phyloP scores from a whole-genome alignment of 2,797 vertebrate genomes.

The Ataeniobius toweri region DNA sequence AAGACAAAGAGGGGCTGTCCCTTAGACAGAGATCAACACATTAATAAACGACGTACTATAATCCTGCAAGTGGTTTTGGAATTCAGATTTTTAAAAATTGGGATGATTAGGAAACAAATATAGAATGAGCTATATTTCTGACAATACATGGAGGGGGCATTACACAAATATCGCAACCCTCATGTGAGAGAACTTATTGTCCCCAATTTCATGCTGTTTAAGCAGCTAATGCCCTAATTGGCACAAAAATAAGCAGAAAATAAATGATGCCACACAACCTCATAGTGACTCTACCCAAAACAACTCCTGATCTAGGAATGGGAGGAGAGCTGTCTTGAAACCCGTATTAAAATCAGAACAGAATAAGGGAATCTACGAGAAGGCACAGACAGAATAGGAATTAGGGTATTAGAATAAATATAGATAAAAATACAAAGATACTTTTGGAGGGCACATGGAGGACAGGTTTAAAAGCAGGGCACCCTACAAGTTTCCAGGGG shows the following conservation, averaged over 20 bases:
- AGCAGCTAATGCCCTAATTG: constrained; percentile 43
- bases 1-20: too few relatives aligned
- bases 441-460: constrained; percentile 57
- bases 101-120: neutral
- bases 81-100: neutral
- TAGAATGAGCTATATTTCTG: neutral
- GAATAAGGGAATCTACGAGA: constrained; percentile 63
- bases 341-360: constrained; percentile 60
- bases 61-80: too few relatives aligned
- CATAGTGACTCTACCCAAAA: constrained; percentile 37
- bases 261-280: constrained; percentile 18
- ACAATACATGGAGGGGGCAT: neutral
- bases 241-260: constrained; percentile 26
- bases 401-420: constrained; percentile 72
- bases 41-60: neutral
- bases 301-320: constrained; percentile 20
- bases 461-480: constrained; percentile 50
- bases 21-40: too few relatives aligned
- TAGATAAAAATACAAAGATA: constrained; percentile 64
- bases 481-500: constrained; percentile 50
- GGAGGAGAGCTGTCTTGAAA: constrained; percentile 55
- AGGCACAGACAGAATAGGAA: constrained; percentile 67
- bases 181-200: neutral
- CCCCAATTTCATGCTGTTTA: constrained; percentile 19
- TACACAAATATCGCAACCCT: neutral